Conservation (phyloP, 2,113 vertebrate genomes). For the Salminus brasiliensis region DNA sequence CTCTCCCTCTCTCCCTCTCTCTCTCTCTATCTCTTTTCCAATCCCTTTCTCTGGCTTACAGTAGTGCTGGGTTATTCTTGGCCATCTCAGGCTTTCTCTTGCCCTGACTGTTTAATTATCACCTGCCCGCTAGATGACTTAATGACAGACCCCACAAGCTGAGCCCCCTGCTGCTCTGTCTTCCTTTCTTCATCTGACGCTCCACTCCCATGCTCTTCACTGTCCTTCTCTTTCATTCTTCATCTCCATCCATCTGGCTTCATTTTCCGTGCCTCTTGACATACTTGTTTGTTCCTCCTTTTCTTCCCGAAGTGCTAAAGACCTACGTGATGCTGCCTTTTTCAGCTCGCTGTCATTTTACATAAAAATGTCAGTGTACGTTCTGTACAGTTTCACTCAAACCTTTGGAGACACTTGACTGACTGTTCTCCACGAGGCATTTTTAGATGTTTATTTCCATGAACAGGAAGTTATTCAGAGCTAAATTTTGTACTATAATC, state of each 20-base stretch:
- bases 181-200: conserved; percentile 19
- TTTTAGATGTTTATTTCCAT: too few relatives aligned
- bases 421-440: too few relatives aligned
- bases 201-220: not conserved
- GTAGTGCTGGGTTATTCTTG: conserved; percentile 37
- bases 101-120: conserved; percentile 68
- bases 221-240: conserved; percentile 29
- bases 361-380: conserved; percentile 2
- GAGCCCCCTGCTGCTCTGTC: conserved; percentile 46
- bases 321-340: not conserved
- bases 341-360: not conserved
- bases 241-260: conserved; percentile 1
- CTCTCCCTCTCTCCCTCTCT: not conserved
- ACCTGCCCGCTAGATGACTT: conserved; percentile 63
- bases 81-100: conserved; percentile 1
- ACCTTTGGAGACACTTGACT: not conserved
- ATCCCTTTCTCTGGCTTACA: not conserved
- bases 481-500: too few relatives aligned
- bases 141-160: conserved; percentile 66
- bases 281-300: conserved; percentile 1
- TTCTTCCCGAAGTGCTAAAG: not conserved
- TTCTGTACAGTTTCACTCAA: not conserved
- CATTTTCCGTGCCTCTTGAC: conserved; percentile 2
- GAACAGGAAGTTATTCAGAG: too few relatives aligned
- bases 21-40: not conserved